Base-by-base conservation (phyloP, 1,140 invertebrate species). In the Lordiphosa stackelbergi region DNA sequence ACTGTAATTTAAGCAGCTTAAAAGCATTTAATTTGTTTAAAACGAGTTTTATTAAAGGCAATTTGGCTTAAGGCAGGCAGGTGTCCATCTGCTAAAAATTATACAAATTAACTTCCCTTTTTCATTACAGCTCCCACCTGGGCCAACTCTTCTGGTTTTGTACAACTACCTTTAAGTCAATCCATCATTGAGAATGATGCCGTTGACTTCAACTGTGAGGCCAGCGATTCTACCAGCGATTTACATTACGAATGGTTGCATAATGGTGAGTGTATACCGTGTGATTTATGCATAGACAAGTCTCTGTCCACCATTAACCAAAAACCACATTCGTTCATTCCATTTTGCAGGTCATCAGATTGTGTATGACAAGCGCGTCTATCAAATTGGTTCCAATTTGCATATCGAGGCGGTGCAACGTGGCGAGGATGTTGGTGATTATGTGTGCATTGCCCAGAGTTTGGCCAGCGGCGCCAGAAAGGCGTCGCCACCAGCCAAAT, bases 361-460 rank as follows among this genome's bases (percentile, higher is more conserved):
- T 60, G 45, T 61, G 42, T 84, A 83, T 65, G 71, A 85, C 58
- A 70, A 77, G 51, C 85, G 84, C 49, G 65, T 87, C 41, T 65
- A 74, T 61, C 73, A 79, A 64, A 73, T 72, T 38, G 79, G 59
- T 13, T 58, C 69, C 57, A 74, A 86, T 86, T 83, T 87, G 63
- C 85, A 84, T 73, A 83, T 87, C 43, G 79, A 86, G 52, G 40
- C 68, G 6, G 84, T 85, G 63, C 64, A 69, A 43, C 79, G 77
- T 12, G 54, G 46, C 36, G 65, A 64, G 41, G 85, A 87, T 84
- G 75, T 64, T 28, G 85, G 85, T 13, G 79, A 85, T 57, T 87
- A 85, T 61, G 84, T 86, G 47, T 87, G 85, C 60, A 86, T 87
- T 46, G 85, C 85, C 24, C 85, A 79, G 48, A 87, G 69, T 58